Base-by-base conservation (phyloP, 2,797 vertebrate species). In the Caiman crocodilus region DNA sequence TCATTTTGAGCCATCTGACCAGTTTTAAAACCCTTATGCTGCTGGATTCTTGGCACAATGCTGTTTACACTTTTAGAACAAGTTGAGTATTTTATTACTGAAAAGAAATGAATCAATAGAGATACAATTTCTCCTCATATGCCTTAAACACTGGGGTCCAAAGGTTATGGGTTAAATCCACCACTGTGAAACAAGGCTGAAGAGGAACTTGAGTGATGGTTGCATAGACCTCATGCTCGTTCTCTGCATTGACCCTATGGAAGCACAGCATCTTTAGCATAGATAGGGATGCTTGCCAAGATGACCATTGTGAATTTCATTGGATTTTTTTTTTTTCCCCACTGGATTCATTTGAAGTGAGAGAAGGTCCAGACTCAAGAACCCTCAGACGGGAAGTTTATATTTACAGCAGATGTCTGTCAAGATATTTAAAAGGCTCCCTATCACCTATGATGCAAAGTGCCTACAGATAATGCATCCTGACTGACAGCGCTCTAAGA, bases 401-500 rank as follows among this genome's bases (percentile, higher is more conserved):
- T 55, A 67, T 82, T 88, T 83, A 50, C 85, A 76, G 1, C 13
- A 71, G n/a, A 26, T 74, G 71, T 30, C 71, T 91, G 9, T 59
- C 79, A 59, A 14, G 64, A 32, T 61, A 82, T 28, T 65, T 78
- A 26, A 5, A 82, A 55, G 10, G n/a, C 79, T 82, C 69, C 86
- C 3, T 50, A 1, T n/a, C 77, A 76, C 17, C 1, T 2, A 82
- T 17, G 32, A 90, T 79, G 79, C 61, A 92, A 91, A 79, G 77
- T 58, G 93, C 23, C 59, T 79, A 20, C 1, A 6, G 50, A 58
- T 3, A 21, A 64, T 28, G 77, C 25, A 78, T 89, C 30, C 7
- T 94, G 87, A 87, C 59, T 93, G 90, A 86, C 79, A 92, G 71
- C 7, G 26, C 75, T 91, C 56, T 90, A 60, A 94, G 93, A 91